Evolutionary conservation across 2,888 invertebrate species (phyloP), one percentile per base, ranked within the genome.

Genomic region (Synergus umbraculus): DNA sequence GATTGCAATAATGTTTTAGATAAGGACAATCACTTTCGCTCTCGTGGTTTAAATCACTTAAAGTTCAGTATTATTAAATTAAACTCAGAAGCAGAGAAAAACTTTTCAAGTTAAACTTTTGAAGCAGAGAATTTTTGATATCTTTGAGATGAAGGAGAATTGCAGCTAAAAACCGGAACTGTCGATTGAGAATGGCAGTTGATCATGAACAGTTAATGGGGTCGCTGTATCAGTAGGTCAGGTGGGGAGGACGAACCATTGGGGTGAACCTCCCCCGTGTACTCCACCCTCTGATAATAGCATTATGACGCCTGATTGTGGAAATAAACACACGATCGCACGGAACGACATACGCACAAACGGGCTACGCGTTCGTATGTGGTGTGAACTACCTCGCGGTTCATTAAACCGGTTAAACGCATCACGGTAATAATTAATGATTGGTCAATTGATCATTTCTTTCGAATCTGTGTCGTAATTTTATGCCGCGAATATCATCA

Each of bases 251-350:
- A 79, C 49, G 77, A 76, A 77, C 76, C 81, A 64, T 69, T 76
- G 69, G 69, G 79, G 80, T 77, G 79, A 63, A 79, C 85, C 82
- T 83, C 82, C 79, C 83, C 86, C 83, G 78, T 85, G 85, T 73
- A 82, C 83, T 85, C 89, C 81, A 88, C 89, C 89, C 90, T 89
- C 89, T 88, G 91, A 91, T 91, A 91, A 91, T 90, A 89, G 88
- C 87, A 90, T 91, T 91, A 91, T 90, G 88, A 90, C 87, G 88
- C 86, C 87, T 88, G 88, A 91, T 90, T 90, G 89, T 89, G 88
- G 88, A 91, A 90, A 90, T 91, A 91, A 91, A 91, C 89, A 91
- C 86, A 80, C 69, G 77, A 73, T 73, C 54, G 37, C 54, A 73
- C 54, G 73, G 54, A 54, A 54, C 37, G 73, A 76, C 69, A 79